A percentile compares a stretch with the other conserved stretches of the same genome.
phyloP scores from a whole-genome alignment of 2,888 invertebrate species.

The Agonum fuliginosum region DNA sequence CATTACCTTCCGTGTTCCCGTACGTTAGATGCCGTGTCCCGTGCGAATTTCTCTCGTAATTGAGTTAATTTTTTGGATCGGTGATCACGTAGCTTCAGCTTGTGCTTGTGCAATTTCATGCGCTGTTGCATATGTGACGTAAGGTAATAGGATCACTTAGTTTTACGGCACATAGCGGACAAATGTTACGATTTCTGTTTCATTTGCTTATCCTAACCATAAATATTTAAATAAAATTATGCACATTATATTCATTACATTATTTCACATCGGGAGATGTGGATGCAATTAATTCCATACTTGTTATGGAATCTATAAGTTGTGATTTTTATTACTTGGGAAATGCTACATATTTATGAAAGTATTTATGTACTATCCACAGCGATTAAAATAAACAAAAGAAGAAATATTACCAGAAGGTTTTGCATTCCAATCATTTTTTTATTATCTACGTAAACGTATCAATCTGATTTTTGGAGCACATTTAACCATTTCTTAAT shows the following conservation, averaged over 20 bases:
- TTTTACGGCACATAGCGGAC: slow-evolving; percentile 24
- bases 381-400: too few species aligned
- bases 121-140: slow-evolving; percentile 55
- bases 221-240: slow-evolving; percentile 19
- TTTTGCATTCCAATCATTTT: too few species aligned
- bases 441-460: too few species aligned
- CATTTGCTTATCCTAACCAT: slow-evolving; percentile 11
- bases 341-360: background rate
- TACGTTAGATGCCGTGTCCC: background rate
- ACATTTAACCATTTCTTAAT: too few species aligned
- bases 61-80: slow-evolving; percentile 60
- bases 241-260: slow-evolving; percentile 3
- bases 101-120: slow-evolving; percentile 55
- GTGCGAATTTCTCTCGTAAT: slow-evolving; percentile 47
- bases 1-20: too few species aligned
- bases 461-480: too few species aligned
- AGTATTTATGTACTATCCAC: background rate
- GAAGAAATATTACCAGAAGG: too few species aligned
- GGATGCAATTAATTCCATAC: background rate
- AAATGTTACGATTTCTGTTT: slow-evolving; percentile 39
- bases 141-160: slow-evolving; percentile 45
- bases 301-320: slow-evolving; percentile 2
- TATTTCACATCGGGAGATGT: background rate
- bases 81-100: slow-evolving; percentile 27
- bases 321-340: background rate